Evolutionary conservation across 2,113 vertebrate genomes (phyloP).

Genomic region (Platichthys stellatus): DNA sequence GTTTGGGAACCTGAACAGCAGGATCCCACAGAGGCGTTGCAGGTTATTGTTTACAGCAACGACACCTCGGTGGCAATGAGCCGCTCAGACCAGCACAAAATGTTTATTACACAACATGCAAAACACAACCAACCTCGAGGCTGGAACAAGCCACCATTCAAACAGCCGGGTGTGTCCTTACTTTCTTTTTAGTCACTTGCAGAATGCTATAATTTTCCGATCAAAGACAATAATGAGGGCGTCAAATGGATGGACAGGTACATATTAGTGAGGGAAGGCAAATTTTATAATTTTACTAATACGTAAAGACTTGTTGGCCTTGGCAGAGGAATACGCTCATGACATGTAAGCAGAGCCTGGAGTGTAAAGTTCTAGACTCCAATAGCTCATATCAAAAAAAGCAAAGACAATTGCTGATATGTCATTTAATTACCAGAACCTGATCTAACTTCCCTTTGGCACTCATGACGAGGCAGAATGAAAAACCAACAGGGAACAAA

Average conservation of each 20-base stretch:
- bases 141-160: not conserved
- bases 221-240: not conserved
- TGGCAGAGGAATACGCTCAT: too few species aligned
- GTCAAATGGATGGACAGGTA: too few species aligned
- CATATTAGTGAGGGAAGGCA: not conserved
- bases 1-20: slow-evolving; percentile 28
- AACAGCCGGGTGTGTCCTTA: not conserved
- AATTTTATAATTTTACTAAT: too few species aligned
- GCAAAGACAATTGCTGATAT: not conserved
- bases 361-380: too few species aligned
- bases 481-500: too few species aligned
- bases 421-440: not conserved
- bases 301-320: too few species aligned
- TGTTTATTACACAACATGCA: slow-evolving; percentile 11
- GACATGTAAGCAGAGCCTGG: too few species aligned
- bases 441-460: slow-evolving; percentile 12
- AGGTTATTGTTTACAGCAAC: slow-evolving; percentile 54
- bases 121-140: not conserved
- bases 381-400: too few species aligned
- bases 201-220: not conserved
- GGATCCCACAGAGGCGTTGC: slow-evolving; percentile 26
- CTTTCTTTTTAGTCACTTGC: not conserved
- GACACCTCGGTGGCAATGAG: not conserved
- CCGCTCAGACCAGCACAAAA: too few species aligned
- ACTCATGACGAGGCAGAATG: too few species aligned